Base-by-base conservation (phyloP, 2,113 vertebrate genomes). In the Vimba vimba region DNA sequence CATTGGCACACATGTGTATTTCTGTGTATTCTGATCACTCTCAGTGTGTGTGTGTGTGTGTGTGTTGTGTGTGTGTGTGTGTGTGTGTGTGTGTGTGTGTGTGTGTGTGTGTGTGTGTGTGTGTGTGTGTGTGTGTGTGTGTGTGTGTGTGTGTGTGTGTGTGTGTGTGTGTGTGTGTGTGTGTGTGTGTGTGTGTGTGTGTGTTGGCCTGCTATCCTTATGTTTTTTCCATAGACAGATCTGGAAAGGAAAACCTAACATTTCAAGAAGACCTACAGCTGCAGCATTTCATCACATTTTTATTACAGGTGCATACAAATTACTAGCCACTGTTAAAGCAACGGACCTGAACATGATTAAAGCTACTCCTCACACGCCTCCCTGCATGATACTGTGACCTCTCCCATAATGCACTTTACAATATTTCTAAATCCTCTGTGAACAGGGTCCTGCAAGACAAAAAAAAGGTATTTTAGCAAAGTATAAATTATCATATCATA, bases 211-310 rank as follows among this genome's bases (percentile, higher is more conserved):
- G 79, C 52, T 79, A 27, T 82, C 66, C 80, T 76, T 23, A 45
- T 62, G 55, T 59, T 19, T 52, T 27, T 88, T 83, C 80, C 73
- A 81, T 80, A 79, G 75, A 89, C 73, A 84, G 85, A 89, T 86
- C 75, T 89, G 81, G 80, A 87, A 9, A 85, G 64, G 33, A 43
- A 7, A 73, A 76, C 23, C 82, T 74, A 30, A 11, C 45, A 30
- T 60, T 55, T 25, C 71, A 79, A 69, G 71, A 88, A 87, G 79
- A 87, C 85, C 80, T 15, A 64, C 88, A 88, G 76, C 83, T 83
- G 85, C 69, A 82, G 74, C 85, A 36, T 90, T 92, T 91, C 88
- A 91, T 90, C 89, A 55, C 75, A 87, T 90, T 84, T 91, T 84
- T 86, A 87, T 90, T 89, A 68, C 76, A 57, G 88, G 52, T 1